phyloP scores from a whole-genome alignment of 2,113 vertebrate genomes.

The Tonatia bakeri region DNA sequence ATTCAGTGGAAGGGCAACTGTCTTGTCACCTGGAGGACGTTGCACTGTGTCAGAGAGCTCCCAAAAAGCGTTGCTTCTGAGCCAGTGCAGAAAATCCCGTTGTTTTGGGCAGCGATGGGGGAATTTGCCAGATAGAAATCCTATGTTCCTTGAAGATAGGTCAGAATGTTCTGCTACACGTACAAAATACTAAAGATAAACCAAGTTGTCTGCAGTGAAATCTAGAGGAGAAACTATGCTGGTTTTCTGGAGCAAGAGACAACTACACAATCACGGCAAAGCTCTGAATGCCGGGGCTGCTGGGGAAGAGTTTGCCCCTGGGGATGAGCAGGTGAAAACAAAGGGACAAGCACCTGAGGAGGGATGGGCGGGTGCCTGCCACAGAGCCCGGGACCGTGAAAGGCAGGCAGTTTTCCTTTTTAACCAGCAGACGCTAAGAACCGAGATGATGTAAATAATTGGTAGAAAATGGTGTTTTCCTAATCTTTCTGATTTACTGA shows the following conservation, averaged over 20 bases:
- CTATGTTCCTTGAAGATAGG: background rate
- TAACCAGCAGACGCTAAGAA: background rate
- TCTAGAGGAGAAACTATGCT: background rate
- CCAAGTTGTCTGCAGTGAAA: background rate
- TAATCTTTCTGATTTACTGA: background rate
- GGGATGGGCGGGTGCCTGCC: background rate
- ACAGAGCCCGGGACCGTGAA: accelerated
- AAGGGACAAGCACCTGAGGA: background rate
- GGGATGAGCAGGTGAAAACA: background rate
- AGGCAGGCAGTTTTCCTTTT: background rate
- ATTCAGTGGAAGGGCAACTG: background rate
- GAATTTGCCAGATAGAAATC: background rate
- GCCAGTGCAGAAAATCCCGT: background rate
- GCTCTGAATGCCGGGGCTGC: background rate
- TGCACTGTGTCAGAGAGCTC: background rate
- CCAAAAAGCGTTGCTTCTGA: background rate
- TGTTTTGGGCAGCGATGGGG: background rate
- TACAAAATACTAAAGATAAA: background rate
- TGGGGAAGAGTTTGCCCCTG: background rate
- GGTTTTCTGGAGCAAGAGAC: background rate
- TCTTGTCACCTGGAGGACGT: background rate
- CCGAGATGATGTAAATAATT: background rate
- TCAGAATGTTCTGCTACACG: background rate
- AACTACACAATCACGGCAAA: background rate
- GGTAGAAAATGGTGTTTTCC: background rate